phyloP scores from a whole-genome alignment of 1,140 invertebrate genomes.

The Thaumatotibia leucotreta region DNA sequence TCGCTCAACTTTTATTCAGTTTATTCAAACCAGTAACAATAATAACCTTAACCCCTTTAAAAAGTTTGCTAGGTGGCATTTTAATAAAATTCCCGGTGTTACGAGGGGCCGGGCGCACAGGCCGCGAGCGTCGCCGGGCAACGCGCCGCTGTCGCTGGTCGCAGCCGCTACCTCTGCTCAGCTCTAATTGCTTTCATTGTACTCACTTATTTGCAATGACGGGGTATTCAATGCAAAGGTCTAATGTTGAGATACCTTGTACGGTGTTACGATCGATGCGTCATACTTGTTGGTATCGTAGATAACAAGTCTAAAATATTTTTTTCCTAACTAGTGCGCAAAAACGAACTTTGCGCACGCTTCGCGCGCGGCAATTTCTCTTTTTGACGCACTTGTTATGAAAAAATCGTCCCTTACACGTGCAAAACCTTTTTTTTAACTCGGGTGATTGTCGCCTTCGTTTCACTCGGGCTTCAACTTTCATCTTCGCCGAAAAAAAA shows the following conservation, averaged over 20 bases:
- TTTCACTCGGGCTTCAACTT: too few species aligned
- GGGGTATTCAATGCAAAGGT: not conserved
- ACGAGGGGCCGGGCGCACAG: not conserved
- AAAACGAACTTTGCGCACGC: too few species aligned
- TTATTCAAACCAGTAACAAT: not conserved
- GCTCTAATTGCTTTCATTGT: conserved; percentile 6
- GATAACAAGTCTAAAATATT: too few species aligned
- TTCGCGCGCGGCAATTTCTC: too few species aligned
- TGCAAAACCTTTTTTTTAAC: too few species aligned
- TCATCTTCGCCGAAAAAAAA: too few species aligned
- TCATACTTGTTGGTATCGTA: too few species aligned
- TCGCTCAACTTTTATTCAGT: not conserved
- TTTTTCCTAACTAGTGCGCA: too few species aligned
- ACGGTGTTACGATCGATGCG: not conserved
- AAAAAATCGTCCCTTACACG: too few species aligned
- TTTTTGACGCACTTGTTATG: too few species aligned
- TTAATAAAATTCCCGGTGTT: not conserved
- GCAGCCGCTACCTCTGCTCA: not conserved
- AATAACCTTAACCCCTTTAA: not conserved
- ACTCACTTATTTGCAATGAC: not conserved
- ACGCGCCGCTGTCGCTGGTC: not conserved
- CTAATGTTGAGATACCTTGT: not conserved
- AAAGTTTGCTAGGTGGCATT: not conserved
- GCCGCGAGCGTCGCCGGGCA: not conserved
- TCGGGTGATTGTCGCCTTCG: too few species aligned